Percentiles rank a stretch among this genome's conserved stretches.
Evolutionary conservation across 2,113 vertebrate genomes (phyloP).

Genomic region (Oreamnos americanus): DNA sequence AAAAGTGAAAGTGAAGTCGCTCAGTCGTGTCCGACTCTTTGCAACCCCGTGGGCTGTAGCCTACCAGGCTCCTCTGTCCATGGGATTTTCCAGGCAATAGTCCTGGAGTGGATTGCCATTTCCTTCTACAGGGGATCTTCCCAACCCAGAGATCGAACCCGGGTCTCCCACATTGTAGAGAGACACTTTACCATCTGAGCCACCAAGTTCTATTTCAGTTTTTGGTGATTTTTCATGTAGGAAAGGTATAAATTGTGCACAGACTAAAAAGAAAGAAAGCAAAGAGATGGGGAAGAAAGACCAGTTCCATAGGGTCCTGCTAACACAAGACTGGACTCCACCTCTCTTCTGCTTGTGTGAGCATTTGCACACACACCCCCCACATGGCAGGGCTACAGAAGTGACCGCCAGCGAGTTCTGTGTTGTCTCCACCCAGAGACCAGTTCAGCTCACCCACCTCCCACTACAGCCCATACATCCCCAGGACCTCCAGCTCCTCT

Average conservation of each 20-base stretch:
- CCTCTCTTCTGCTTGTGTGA: neutral
- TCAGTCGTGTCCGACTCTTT: no score
- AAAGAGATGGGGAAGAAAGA: neutral
- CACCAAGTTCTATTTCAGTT: neutral
- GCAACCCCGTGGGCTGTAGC: no score
- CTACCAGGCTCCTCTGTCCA: no score
- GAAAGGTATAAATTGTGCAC: neutral
- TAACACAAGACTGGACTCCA: neutral
- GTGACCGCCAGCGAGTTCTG: neutral
- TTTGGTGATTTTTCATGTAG: neutral
- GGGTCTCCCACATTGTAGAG: no score
- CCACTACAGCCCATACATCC: neutral
- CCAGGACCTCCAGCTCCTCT: neutral
- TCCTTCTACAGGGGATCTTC: no score
- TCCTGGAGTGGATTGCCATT: no score
- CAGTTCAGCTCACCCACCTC: fast-evolving
- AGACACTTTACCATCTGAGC: no score
- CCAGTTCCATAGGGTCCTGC: neutral
- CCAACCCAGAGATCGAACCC: no score
- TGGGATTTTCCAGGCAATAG: no score
- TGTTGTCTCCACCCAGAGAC: fast-evolving
- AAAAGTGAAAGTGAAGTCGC: no score
- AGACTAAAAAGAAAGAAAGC: neutral
- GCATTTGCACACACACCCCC: fast-evolving
- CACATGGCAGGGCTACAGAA: neutral